Evolutionary conservation across 2,113 vertebrate genomes (phyloP).

Genomic region (Rhineura floridana): DNA sequence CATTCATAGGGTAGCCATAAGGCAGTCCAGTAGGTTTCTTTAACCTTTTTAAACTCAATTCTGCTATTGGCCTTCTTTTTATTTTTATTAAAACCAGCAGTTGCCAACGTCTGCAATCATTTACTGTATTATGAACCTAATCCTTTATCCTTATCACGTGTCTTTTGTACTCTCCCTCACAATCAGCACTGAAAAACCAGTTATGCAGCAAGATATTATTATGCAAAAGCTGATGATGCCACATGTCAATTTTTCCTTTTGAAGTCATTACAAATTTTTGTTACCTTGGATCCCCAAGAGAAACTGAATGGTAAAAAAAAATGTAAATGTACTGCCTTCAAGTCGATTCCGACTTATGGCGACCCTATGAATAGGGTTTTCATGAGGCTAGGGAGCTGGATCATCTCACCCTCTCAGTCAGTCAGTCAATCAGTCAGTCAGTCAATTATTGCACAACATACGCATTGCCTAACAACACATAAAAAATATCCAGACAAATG

Average conservation of each 20-base stretch:
- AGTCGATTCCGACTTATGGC: no score
- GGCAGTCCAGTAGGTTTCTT: not conserved
- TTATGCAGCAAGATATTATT: not conserved
- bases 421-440: not conserved
- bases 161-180: not conserved
- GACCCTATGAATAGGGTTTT: no score
- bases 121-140: not conserved
- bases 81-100: conserved; percentile 19
- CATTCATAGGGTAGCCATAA: no score
- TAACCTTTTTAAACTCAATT: not conserved
- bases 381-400: no score
- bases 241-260: not conserved
- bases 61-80: not conserved
- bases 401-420: not conserved
- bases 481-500: not conserved
- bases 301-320: not conserved
- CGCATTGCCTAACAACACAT: no score
- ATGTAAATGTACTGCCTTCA: no score
- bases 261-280: not conserved
- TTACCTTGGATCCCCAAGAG: not conserved
- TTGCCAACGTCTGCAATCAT: not conserved
- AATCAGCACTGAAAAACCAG: not conserved
- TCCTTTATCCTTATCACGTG: not conserved
- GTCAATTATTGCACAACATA: not conserved
- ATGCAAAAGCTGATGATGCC: not conserved